Conservation (phyloP, 2,888 invertebrate genomes). For the Dorcus parallelipipedus region DNA sequence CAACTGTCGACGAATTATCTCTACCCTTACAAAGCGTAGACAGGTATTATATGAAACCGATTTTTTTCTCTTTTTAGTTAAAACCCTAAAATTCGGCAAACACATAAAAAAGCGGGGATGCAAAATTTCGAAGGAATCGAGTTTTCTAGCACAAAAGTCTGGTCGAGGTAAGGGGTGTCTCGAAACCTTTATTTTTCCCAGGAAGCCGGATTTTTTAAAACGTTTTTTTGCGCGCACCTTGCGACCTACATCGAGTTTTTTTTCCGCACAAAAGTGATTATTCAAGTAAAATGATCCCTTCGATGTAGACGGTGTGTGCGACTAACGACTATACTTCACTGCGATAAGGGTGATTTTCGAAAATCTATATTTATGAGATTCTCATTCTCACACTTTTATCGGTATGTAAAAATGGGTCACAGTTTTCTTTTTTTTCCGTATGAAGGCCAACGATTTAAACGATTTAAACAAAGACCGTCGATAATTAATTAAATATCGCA, state of each 20-base stretch:
- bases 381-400: neutral
- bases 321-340: neutral
- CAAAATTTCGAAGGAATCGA: slow-evolving; percentile 24
- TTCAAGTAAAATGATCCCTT: slow-evolving; percentile 29
- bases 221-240: slow-evolving; percentile 33
- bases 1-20: neutral
- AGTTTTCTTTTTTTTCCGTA: neutral
- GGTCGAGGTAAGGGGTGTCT: slow-evolving; percentile 14
- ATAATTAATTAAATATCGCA: too few relatives aligned
- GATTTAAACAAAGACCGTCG: too few relatives aligned
- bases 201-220: slow-evolving; percentile 35
- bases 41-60: neutral
- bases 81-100: neutral
- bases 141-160: slow-evolving; percentile 21
- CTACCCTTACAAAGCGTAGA: neutral
- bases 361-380: neutral
- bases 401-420: neutral
- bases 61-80: neutral
- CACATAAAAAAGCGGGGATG: slow-evolving; percentile 15
- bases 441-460: too few relatives aligned
- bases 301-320: slow-evolving; percentile 3
- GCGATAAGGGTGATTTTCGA: neutral
- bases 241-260: slow-evolving; percentile 33
- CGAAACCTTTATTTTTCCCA: slow-evolving; percentile 32
- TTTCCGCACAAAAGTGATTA: slow-evolving; percentile 34